Conservation (phyloP, 2,113 vertebrate genomes). For the Cyprinodon variegatus region DNA sequence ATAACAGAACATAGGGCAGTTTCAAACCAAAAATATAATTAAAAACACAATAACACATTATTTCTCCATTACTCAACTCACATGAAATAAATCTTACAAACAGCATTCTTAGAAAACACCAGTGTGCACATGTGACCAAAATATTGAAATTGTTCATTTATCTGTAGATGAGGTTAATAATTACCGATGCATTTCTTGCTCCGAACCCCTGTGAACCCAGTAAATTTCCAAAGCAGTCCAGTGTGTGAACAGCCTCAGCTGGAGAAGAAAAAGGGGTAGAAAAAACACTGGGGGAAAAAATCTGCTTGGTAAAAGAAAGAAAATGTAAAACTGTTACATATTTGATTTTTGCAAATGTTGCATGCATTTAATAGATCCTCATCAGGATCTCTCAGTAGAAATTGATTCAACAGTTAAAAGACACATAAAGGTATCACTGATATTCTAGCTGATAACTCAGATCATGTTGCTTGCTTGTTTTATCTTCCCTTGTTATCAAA, state of each 20-base stretch:
- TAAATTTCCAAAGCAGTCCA: constrained; percentile 19
- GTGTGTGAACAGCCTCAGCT: constrained; percentile 18
- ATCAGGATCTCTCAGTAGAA: background rate
- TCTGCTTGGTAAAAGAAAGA: background rate
- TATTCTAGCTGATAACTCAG: background rate
- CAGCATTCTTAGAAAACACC: background rate
- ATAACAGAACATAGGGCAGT: background rate
- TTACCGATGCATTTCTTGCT: constrained; percentile 1
- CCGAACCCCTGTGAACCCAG: constrained; percentile 17
- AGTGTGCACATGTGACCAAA: background rate
- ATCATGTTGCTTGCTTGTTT: no score
- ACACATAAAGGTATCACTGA: background rate
- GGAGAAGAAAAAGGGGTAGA: background rate
- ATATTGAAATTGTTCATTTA: constrained; percentile 5
- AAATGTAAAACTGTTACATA: background rate
- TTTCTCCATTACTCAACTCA: background rate
- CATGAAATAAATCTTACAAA: background rate
- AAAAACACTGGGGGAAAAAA: background rate
- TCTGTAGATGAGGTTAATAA: constrained; percentile 14
- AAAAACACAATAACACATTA: background rate
- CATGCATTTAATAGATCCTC: background rate
- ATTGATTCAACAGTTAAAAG: background rate
- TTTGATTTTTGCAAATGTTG: background rate
- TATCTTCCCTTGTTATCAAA: background rate
- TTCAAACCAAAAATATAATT: background rate